These are phyloP conservation scores for Spodoptera frugiperda DNA, from an alignment of 1,140 invertebrate genomes.

Conservation along the genomic window DNA sequence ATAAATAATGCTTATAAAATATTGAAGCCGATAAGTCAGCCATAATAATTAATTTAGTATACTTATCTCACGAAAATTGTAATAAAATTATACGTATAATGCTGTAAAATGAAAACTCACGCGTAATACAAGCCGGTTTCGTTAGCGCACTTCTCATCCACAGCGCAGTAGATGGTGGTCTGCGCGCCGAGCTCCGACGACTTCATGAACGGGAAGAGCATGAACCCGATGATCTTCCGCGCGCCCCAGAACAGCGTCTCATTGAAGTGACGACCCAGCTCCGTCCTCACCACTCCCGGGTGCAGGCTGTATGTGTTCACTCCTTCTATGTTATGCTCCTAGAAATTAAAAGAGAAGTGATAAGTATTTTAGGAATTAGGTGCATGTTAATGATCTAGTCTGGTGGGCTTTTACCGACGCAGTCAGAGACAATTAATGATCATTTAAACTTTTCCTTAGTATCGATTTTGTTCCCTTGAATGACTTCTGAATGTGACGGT, in stretches of 20 bases:
- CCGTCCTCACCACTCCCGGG: conserved; percentile 91
- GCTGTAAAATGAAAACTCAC: conserved; percentile 71
- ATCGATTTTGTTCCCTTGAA: too few species aligned
- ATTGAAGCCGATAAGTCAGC: too few species aligned
- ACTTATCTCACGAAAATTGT: too few species aligned
- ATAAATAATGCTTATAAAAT: too few species aligned
- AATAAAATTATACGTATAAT: too few species aligned
- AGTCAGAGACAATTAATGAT: too few species aligned
- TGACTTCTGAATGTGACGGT: too few species aligned
- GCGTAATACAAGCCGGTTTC: conserved; percentile 89
- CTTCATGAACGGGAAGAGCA: conserved; percentile 86
- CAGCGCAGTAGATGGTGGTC: conserved; percentile 92
- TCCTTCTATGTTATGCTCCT: conserved; percentile 81
- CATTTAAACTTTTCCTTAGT: too few species aligned
- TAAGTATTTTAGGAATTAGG: not conserved
- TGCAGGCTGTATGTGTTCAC: conserved; percentile 90
- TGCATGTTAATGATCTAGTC: too few species aligned
- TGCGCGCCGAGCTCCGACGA: conserved; percentile 91
- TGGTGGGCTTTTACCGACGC: too few species aligned
- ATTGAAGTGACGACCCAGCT: conserved; percentile 90
- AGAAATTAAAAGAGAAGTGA: not conserved
- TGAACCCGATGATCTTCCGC: conserved; percentile 58
- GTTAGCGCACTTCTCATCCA: conserved; percentile 89
- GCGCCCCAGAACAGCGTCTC: conserved; percentile 83
- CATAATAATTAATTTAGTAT: too few species aligned